Evolutionary conservation across 2,113 vertebrate genomes (phyloP).

Genomic region (Coptodon bakossiorum): DNA sequence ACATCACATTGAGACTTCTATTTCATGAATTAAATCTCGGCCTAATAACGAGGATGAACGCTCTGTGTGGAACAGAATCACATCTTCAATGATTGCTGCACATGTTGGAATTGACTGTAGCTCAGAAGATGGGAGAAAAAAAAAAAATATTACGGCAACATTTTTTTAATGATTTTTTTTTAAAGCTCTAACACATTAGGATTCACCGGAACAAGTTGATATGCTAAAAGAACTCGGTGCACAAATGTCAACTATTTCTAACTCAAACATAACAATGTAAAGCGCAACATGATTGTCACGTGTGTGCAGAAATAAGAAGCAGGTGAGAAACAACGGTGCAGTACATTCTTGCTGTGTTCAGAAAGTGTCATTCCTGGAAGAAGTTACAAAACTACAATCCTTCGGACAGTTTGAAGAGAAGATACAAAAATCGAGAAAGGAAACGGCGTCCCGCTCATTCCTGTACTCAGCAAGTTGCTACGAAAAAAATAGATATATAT

Average conservation of each 20-base stretch:
- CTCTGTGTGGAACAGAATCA: conserved; percentile 18
- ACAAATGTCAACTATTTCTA: not conserved
- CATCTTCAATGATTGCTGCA: conserved; percentile 14
- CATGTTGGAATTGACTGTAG: conserved; percentile 10
- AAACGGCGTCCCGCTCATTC: not conserved
- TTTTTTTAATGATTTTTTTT: not conserved
- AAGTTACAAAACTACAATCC: conserved; percentile 51
- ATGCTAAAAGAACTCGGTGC: not conserved
- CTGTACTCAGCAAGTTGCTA: conserved; percentile 51
- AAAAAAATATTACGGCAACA: conserved; percentile 16
- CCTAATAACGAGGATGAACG: not conserved
- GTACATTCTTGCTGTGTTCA: conserved; percentile 55
- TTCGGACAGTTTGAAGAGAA: conserved; percentile 17
- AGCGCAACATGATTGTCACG: conserved; percentile 56
- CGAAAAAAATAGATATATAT: conserved; percentile 1
- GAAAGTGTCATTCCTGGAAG: conserved; percentile 27
- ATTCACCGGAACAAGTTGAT: conserved; percentile 3
- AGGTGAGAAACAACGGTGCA: conserved; percentile 12
- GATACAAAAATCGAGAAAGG: conserved; percentile 22
- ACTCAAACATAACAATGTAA: conserved; percentile 6
- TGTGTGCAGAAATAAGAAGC: conserved; percentile 36
- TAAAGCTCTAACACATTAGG: conserved; percentile 52
- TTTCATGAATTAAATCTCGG: not conserved
- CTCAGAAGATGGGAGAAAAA: conserved; percentile 23
- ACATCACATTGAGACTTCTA: conserved; percentile 32